A percentile compares a stretch with the other conserved stretches of the same genome.
phyloP scores from a whole-genome alignment of 2,113 vertebrate genomes.

The Puma concolor region DNA sequence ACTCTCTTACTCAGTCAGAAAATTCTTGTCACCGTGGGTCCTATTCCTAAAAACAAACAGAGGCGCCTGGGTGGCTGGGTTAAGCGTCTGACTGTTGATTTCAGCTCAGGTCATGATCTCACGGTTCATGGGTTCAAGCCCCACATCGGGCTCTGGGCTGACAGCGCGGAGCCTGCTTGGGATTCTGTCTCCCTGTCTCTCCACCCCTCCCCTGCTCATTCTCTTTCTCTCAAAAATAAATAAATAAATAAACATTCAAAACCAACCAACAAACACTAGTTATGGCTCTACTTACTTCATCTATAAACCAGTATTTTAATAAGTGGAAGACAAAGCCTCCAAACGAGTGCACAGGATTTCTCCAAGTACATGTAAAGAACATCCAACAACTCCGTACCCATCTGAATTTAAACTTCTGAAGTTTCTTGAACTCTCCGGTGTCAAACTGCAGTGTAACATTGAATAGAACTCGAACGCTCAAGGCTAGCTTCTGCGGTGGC shows the following conservation, averaged over 20 bases:
- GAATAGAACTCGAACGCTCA: background rate
- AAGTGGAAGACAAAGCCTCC: background rate
- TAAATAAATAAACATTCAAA: too few species aligned
- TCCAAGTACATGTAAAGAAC: background rate
- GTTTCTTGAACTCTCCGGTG: background rate
- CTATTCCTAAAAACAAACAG: too few species aligned
- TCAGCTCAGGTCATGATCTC: too few species aligned
- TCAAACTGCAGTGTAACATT: background rate
- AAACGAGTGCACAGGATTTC: background rate
- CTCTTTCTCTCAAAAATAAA: too few species aligned
- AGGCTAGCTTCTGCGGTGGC: background rate
- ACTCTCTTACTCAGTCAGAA: background rate
- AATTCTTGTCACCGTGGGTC: background rate
- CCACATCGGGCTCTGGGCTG: too few species aligned
- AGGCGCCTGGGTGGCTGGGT: too few species aligned
- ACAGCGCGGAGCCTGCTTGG: too few species aligned
- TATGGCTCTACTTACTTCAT: background rate
- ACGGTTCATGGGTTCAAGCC: too few species aligned
- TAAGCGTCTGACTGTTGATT: too few species aligned
- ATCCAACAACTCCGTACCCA: background rate
- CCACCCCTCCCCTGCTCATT: too few species aligned
- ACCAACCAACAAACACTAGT: background rate
- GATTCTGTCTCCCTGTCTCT: too few species aligned
- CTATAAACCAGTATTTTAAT: conserved; percentile 31
- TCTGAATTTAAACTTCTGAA: background rate